Evolutionary conservation across 2,113 vertebrate species (phyloP).

Genomic region (Hydrochoerus hydrochaeris): DNA sequence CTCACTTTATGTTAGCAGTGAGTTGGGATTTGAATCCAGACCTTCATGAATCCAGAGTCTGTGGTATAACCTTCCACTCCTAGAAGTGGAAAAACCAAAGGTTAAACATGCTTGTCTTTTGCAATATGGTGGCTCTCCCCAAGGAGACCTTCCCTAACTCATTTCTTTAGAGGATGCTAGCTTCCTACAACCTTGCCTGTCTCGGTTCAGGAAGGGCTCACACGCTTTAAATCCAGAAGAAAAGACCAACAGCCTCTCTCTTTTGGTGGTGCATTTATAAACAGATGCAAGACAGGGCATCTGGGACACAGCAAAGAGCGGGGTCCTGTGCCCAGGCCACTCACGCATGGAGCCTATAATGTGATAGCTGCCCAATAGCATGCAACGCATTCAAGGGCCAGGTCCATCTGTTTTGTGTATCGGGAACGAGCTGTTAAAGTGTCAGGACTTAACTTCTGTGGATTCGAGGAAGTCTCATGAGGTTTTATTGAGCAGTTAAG

Average conservation of each 20-base stretch:
- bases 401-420: slow-evolving; percentile 83
- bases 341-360: neutral
- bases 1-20: neutral
- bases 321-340: neutral
- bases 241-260: slow-evolving; percentile 36
- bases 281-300: slow-evolving; percentile 63
- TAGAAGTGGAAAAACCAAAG: neutral
- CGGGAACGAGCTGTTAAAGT: slow-evolving; percentile 82
- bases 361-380: slow-evolving; percentile 61
- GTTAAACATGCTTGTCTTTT: neutral
- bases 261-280: slow-evolving; percentile 69
- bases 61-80: neutral
- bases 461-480: slow-evolving; percentile 80
- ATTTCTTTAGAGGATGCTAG: neutral
- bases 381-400: slow-evolving; percentile 55
- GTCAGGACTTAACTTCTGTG: slow-evolving; percentile 83
- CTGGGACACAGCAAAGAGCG: slow-evolving; percentile 66
- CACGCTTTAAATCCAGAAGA: neutral
- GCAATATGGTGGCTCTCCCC: neutral
- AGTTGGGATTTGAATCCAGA: neutral
- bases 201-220: neutral
- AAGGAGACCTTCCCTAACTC: neutral
- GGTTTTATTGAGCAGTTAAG: slow-evolving; percentile 84
- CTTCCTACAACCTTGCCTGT: neutral
- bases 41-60: neutral